phyloP scores from a whole-genome alignment of 1,140 invertebrate species.

The Drosophila kepulauana region DNA sequence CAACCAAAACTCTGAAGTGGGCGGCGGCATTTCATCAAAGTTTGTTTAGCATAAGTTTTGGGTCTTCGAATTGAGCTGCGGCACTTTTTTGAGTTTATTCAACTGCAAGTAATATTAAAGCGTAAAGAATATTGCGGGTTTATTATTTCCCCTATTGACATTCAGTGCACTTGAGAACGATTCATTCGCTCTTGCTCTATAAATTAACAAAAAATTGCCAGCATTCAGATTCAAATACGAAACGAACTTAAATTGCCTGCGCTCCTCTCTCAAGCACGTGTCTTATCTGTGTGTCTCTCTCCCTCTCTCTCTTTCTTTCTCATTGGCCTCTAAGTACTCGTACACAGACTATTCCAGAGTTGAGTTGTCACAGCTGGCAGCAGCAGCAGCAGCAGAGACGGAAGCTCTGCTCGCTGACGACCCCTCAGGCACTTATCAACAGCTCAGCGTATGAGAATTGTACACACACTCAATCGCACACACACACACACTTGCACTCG shows the following conservation, averaged over 20 bases:
- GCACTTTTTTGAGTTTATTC: neutral
- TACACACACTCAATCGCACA: neutral
- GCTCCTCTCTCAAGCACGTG: constrained; percentile 37
- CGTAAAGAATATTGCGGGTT: too few relatives aligned
- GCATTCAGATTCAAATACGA: constrained; percentile 31
- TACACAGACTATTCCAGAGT: constrained; percentile 17
- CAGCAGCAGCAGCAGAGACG: neutral
- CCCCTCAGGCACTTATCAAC: constrained; percentile 20
- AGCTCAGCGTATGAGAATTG: constrained; percentile 7
- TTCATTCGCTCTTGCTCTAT: neutral
- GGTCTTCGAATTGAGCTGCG: neutral
- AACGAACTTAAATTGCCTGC: constrained; percentile 30
- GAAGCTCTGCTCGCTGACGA: constrained; percentile 28
- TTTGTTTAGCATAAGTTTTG: constrained; percentile 26
- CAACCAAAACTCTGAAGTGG: neutral
- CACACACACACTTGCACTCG: neutral
- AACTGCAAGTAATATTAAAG: neutral
- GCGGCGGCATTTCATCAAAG: constrained; percentile 33
- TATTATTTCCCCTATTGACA: neutral
- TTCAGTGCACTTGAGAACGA: neutral
- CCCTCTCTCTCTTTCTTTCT: neutral
- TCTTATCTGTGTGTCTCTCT: constrained; percentile 24
- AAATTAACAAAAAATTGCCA: constrained; percentile 6
- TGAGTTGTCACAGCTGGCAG: constrained; percentile 38
- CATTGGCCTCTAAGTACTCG: constrained; percentile 32